Evolutionary conservation across 2,888 invertebrate genomes (phyloP), one percentile per base, ranked within the genome.

Genomic region (Harpagoxenus sublaevis): DNA sequence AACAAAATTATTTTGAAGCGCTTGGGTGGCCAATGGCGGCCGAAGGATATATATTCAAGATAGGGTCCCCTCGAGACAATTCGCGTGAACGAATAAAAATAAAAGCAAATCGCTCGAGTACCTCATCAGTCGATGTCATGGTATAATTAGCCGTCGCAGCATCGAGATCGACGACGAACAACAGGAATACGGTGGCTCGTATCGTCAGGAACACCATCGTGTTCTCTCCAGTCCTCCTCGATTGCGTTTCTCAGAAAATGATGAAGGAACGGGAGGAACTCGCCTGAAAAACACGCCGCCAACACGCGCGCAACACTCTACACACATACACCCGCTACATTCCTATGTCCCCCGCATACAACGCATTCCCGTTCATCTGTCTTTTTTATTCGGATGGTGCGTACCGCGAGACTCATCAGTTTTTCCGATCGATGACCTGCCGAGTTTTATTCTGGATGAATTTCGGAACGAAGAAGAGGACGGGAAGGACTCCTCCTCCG

Each of bases 81-180:
- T 74, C 45, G 28, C 51, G n/a, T n/a, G n/a, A 48, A 45, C 3
- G 42, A 39, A 28, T 45, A 66, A 75, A 65, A 35, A 10, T 63
- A 42, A 48, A 48, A 57, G 18, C 1, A 48, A 31, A 31, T n/a
- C 28, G 62, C 28, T 74, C 18, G 12, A 74, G 4, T 87, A 92
- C 91, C 91, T 92, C 90, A 31, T 92, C 90, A 31, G 92, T 92
- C 68, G 84, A 73, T 62, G 85, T 85, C 45, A 88, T 39, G 60
- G 88, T 88, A 31, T 23, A 23, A 23, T 88, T 89, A 28, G 86
- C 73, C 42, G 74, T 84, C 79, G 87, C 90, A 83, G 18, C 62
- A 62, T 88, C 85, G 74, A 89, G 66, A 62, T 81, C 60, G 85
- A 88, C 88, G 81, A 83, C 73, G 77, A 86, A 74, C 81, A 78